Conservation (phyloP, 2,113 vertebrate genomes). For the Mesitornis unicolor region DNA sequence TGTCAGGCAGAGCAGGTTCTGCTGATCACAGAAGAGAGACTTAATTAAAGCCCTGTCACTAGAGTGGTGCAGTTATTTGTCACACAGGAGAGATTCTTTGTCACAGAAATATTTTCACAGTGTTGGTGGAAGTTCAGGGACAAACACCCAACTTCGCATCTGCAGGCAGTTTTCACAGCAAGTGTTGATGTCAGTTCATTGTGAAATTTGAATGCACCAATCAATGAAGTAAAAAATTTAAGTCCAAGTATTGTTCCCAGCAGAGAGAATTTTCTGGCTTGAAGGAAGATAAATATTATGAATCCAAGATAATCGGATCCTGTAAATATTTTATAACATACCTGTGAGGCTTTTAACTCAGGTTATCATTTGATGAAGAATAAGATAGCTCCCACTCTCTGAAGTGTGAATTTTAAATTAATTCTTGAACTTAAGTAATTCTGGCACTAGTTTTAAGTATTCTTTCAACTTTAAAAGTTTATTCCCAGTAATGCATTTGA, state of each 20-base stretch:
- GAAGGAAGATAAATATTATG: background rate
- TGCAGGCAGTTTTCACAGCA: background rate
- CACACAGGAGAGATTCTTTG: background rate
- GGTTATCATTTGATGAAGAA: background rate
- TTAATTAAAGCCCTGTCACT: background rate
- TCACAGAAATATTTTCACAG: background rate
- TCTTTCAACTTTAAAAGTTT: background rate
- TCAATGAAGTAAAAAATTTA: conserved; percentile 15
- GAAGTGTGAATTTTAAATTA: background rate
- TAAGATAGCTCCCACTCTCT: background rate
- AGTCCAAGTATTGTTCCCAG: background rate
- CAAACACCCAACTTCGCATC: background rate
- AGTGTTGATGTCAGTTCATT: background rate
- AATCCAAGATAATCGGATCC: background rate
- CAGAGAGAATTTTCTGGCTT: background rate
- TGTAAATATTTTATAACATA: conserved; percentile 2
- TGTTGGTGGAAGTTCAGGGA: background rate
- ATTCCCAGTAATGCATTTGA: background rate
- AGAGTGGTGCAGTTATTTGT: background rate
- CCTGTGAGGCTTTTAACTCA: background rate
- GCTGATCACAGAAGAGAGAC: background rate
- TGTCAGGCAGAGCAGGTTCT: background rate
- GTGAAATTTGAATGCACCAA: background rate
- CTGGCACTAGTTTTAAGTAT: background rate
- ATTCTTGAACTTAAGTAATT: background rate